phyloP scores from a whole-genome alignment of 2,888 invertebrate genomes.

The Cheilosia impressa region DNA sequence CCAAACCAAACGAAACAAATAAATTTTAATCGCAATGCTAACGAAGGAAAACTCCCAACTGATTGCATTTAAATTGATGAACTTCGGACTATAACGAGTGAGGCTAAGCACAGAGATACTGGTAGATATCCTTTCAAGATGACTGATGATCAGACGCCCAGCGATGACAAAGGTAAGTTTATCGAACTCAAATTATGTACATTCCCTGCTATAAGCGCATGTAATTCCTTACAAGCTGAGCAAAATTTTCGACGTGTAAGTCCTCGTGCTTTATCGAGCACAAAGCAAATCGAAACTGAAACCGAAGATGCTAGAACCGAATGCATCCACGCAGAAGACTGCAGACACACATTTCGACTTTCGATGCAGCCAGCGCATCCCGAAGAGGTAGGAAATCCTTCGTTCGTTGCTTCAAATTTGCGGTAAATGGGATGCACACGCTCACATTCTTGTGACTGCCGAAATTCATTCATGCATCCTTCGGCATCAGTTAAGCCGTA shows the following conservation, averaged over 20 bases:
- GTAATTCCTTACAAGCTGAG: not conserved
- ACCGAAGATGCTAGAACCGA: not conserved
- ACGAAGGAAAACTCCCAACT: constrained; percentile 36
- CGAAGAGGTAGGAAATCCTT: not conserved
- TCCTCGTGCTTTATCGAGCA: constrained; percentile 22
- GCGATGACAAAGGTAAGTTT: constrained; percentile 73
- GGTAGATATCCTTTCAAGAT: constrained; percentile 72
- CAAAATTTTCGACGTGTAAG: constrained; percentile 1
- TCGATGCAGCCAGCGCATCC: not conserved
- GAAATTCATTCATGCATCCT: constrained; percentile 29
- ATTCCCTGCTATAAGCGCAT: not conserved
- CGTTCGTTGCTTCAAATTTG: not conserved
- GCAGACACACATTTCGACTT: not conserved
- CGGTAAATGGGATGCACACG: not conserved
- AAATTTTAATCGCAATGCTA: constrained; percentile 64
- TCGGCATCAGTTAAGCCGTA: constrained; percentile 12
- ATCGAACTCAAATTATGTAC: not conserved
- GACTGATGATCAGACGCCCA: constrained; percentile 74
- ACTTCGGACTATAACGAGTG: constrained; percentile 51
- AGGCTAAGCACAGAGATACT: constrained; percentile 55
- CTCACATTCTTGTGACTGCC: not conserved
- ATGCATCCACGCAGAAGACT: not conserved
- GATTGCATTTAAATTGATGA: constrained; percentile 55
- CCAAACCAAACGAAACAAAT: constrained; percentile 40
- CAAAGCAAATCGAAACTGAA: constrained; percentile 11